Conservation (phyloP, 1,140 invertebrate genomes). For the Drosophila kurseongensis region DNA sequence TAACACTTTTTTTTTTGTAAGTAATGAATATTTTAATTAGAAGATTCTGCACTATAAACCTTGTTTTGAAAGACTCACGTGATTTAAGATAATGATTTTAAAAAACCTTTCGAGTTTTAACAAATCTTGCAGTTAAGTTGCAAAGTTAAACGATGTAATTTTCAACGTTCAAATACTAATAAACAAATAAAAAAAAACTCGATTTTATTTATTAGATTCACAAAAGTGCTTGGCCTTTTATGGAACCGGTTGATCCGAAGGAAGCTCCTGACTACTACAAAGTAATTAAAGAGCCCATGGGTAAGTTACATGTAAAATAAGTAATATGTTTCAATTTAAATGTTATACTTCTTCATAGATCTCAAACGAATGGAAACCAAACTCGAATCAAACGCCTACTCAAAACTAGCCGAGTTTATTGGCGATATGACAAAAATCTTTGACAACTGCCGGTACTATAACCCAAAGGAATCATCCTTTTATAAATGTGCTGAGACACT, state of each 20-base stretch:
- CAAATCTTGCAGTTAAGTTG: no score
- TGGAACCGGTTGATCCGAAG: conserved; percentile 97
- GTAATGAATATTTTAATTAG: no score
- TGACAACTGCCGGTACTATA: conserved; percentile 99
- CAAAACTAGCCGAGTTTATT: conserved; percentile 96
- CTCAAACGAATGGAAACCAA: conserved; percentile 96
- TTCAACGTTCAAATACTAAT: no score
- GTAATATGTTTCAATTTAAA: no score
- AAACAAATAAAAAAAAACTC: no score
- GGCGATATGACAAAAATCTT: conserved; percentile 99
- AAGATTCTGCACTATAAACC: no score
- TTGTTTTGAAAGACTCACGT: no score
- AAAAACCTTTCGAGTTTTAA: no score
- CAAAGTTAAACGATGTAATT: no score
- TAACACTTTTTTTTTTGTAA: no score
- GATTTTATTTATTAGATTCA: conserved; percentile 86
- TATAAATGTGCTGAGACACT: conserved; percentile 97
- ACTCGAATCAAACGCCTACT: conserved; percentile 93
- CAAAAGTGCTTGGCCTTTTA: conserved; percentile 98
- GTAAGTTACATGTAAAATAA: conserved; percentile 86
- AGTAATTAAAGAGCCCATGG: conserved; percentile 99
- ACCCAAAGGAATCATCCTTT: conserved; percentile 97
- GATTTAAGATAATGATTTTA: no score
- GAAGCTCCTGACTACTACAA: conserved; percentile 99
- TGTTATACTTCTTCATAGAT: conserved; percentile 85